Evolutionary conservation across 2,113 vertebrate genomes (phyloP), one percentile per base, ranked within the genome.

Genomic region (Accipiter cooperii): DNA sequence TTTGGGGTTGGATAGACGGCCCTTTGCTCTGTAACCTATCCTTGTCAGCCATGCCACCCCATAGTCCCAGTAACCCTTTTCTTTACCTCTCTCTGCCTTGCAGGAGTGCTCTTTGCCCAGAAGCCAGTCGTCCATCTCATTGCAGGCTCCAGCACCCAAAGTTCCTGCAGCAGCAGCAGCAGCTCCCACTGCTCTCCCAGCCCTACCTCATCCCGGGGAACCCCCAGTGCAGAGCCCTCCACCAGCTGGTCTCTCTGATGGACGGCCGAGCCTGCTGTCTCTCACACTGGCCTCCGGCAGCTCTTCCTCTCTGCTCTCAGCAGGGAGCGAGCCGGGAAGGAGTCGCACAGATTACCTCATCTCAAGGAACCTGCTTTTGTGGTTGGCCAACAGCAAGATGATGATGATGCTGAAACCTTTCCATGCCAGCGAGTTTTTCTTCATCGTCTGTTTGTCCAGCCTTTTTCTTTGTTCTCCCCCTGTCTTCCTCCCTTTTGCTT

Each of bases 91-190:
- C 13, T 46, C 33, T 84, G 47, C 68, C 77, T 51, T 17, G 2
- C 87, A 98, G 98, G 98, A 68, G 98, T 98, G 94, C 97, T 98
- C 42, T 98, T 98, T 85, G 98, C 98, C 92, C 98, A 98, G 98
- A 98, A 98, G 85, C 98, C 98, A 0, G 96, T 98, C 34, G 98
- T 98, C 84, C 98, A 98, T 47, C 98, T 98, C 94, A 94, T 98
- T 17, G 93, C 98, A 4, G 97, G 98, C 84, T 97, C 98, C 20
- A 91, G 98, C 86, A n/a, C 98, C 34, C 98, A 98, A 85, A 98
- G 98, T 61, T 80, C 93, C 12, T 96, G 98, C 84, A 98, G 95
- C 96, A 90, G 97, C 96, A 96, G 97, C 96, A 92, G 97, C 96
- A 97, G 97, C 91, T 98, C 98, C 38, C 98, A 98, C 97, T 98